Percentiles rank a stretch among this genome's conserved stretches.
Evolutionary conservation across 2,797 vertebrate genomes (phyloP).

Genomic region (Sebastes goodei): DNA sequence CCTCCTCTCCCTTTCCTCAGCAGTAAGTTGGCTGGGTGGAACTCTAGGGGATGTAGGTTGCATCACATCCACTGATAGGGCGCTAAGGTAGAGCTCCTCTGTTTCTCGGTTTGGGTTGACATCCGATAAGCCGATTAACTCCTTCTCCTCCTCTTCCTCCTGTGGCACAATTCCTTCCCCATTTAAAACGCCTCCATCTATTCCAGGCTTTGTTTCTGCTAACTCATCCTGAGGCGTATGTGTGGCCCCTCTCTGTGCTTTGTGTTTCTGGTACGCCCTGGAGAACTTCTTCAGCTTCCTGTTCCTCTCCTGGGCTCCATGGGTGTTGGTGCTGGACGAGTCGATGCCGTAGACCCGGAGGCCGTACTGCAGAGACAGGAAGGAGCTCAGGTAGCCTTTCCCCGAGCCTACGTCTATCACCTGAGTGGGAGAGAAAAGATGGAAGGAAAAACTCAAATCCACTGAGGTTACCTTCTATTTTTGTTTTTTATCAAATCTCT

Average conservation of each 20-base stretch:
- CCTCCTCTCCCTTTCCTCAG: slow-evolving; percentile 85
- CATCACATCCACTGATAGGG: slow-evolving; percentile 82
- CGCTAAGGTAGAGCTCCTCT: slow-evolving; percentile 74
- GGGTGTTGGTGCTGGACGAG: slow-evolving; percentile 92
- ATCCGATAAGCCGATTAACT: slow-evolving; percentile 14
- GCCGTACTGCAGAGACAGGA: slow-evolving; percentile 91
- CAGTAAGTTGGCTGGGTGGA: slow-evolving; percentile 75
- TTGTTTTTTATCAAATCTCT: neutral
- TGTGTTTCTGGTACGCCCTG: slow-evolving; percentile 83
- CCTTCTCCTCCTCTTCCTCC: slow-evolving; percentile 1
- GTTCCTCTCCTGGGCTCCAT: slow-evolving; percentile 93
- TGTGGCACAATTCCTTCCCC: neutral
- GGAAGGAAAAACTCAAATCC: neutral
- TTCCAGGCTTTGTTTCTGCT: neutral
- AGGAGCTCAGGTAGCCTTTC: slow-evolving; percentile 97
- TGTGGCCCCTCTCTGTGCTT: neutral
- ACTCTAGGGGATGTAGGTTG: slow-evolving; percentile 74
- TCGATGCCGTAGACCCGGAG: slow-evolving; percentile 96
- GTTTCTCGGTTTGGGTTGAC: slow-evolving; percentile 19
- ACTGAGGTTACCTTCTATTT: neutral
- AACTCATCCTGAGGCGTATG: neutral
- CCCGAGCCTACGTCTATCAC: slow-evolving; percentile 96
- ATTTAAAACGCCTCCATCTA: neutral
- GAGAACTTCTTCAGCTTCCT: slow-evolving; percentile 96
- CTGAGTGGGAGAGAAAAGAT: slow-evolving; percentile 69